Evolutionary conservation across 2,888 invertebrate species (phyloP), one percentile per base, ranked within the genome.

Genomic region (Ganaspis brasiliensis): DNA sequence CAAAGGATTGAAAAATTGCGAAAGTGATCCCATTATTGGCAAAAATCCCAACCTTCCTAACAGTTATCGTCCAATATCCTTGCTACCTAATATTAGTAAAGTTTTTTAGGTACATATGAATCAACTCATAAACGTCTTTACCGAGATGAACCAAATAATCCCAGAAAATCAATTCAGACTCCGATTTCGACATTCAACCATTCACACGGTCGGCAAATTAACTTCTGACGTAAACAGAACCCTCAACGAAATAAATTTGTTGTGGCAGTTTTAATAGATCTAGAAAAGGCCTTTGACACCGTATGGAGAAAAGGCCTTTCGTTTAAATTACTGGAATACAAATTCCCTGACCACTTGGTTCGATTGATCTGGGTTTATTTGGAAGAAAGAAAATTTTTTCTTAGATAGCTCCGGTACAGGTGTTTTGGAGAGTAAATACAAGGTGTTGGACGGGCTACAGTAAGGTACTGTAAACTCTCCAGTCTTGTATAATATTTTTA

Each of bases 91-190:
- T n/a, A n/a, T n/a, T 0, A 82, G 86, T 21, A 86, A 86, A 80
- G 24, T 86, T 0, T 84, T 82, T 26, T 85, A 87, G 80, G 76
- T 73, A 1, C n/a, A 10, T 0, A 63, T 87, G 0, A 84, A 84
- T 35, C 76, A 81, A 8, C 72, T 85, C 8, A 10, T 31, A 0
- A 31, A 31, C 1, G 45, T 52, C n/a, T 81, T 81, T 14, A 52
- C 72, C 0, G 12, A 55, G 0, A n/a, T n/a, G n/a, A 76, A 84
- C 1, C 73, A 83, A 0, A 73, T 85, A 0, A 81, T 87, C 0
- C 82, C 84, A 0, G 75, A 85, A 0, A 9, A 52, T 0, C 86
- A 87, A 76, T 87, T 84, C 52, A 86, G 85, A 0, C 86, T 85
- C 40, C 78, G 81, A 16, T 63, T 45, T 6, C 21, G 63, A 2